phyloP scores from a whole-genome alignment of 2,113 vertebrate genomes.

The Heterocephalus glaber region DNA sequence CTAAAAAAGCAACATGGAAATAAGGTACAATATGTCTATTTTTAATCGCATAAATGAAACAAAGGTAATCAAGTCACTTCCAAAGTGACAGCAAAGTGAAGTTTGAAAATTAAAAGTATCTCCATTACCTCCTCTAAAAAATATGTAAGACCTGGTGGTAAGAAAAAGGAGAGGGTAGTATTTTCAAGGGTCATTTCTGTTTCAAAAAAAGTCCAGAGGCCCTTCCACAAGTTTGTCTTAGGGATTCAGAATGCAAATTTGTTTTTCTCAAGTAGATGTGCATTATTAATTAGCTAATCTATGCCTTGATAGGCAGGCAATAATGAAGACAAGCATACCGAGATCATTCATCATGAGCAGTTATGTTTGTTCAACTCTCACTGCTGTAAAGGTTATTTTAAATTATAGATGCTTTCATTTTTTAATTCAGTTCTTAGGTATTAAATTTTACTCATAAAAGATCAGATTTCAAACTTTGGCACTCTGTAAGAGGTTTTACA shows the following conservation, averaged over 20 bases:
- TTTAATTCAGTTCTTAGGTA: conserved; percentile 23
- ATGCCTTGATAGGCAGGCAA: background rate
- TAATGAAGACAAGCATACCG: conserved; percentile 32
- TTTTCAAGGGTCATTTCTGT: background rate
- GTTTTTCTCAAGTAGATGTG: background rate
- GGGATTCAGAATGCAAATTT: conserved; percentile 16
- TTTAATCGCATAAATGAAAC: background rate
- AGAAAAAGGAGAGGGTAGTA: background rate
- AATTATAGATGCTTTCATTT: conserved; percentile 6
- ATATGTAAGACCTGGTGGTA: background rate
- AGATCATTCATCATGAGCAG: background rate
- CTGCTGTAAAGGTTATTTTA: background rate
- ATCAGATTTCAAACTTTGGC: background rate
- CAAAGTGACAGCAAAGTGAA: conserved; percentile 30
- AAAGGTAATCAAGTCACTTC: background rate
- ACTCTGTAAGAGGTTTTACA: background rate
- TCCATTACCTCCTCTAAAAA: background rate
- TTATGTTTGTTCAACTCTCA: background rate
- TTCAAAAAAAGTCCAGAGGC: background rate
- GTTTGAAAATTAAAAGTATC: background rate
- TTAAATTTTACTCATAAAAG: background rate
- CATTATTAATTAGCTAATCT: conserved; percentile 32
- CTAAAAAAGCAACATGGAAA: background rate
- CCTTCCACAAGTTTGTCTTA: background rate
- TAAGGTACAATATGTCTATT: background rate